Conservation (phyloP, 1,140 invertebrate genomes). For the Drosophila orosa region DNA sequence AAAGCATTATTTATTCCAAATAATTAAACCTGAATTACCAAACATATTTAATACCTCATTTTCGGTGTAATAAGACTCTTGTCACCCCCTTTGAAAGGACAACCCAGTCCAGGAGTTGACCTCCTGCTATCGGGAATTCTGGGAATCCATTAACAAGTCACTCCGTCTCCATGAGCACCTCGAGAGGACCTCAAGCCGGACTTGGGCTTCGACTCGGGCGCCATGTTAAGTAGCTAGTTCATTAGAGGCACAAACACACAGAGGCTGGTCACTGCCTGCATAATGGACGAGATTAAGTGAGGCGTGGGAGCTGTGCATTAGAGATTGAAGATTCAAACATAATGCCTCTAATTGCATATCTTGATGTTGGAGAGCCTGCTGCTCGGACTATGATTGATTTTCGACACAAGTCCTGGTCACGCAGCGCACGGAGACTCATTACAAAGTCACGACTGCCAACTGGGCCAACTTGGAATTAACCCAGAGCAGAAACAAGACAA, state of each 20-base stretch:
- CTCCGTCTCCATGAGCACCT: conserved; percentile 19
- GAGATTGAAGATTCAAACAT: conserved; percentile 68
- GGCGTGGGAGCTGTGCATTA: conserved; percentile 48
- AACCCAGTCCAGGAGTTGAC: not conserved
- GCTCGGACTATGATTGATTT: conserved; percentile 59
- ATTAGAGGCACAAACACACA: conserved; percentile 30
- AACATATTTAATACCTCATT: not conserved
- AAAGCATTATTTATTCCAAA: not conserved
- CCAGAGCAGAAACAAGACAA: conserved; percentile 38
- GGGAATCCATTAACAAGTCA: conserved; percentile 40
- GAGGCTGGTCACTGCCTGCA: conserved; percentile 39
- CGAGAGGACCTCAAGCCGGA: conserved; percentile 20
- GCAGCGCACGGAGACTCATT: conserved; percentile 52
- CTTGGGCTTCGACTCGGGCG: not conserved
- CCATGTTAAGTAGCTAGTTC: conserved; percentile 60
- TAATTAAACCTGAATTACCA: not conserved
- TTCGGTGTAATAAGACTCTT: not conserved
- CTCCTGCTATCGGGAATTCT: conserved; percentile 2
- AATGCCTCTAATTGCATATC: conserved; percentile 76
- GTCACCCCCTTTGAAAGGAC: too few species aligned
- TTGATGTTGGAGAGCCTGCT: conserved; percentile 32
- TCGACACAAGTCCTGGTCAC: conserved; percentile 14
- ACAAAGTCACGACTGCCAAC: conserved; percentile 73
- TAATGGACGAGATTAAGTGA: conserved; percentile 67
- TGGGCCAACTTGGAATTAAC: conserved; percentile 67